A percentile compares a stretch with the other conserved stretches of the same genome.
Conservation (phyloP, 1,140 invertebrate genomes). For the Trachymyrmex septentrionalis region DNA sequence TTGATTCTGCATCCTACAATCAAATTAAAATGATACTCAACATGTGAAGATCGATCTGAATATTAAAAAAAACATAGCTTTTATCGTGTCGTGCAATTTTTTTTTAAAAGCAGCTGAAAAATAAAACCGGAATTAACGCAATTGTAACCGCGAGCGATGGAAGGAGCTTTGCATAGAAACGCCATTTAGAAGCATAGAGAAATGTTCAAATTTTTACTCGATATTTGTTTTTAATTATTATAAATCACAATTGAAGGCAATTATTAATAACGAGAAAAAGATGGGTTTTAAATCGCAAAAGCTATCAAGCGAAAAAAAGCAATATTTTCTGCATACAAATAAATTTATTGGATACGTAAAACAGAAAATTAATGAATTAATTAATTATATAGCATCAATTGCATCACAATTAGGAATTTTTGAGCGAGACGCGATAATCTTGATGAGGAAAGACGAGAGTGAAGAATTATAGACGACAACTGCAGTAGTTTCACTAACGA, state of each 20-base stretch:
- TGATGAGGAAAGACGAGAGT: not conserved
- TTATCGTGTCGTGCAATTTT: not conserved
- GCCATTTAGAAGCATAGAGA: too few species aligned
- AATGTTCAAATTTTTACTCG: too few species aligned
- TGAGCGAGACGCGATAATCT: conserved; percentile 25
- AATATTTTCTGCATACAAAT: not conserved
- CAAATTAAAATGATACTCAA: conserved; percentile 5
- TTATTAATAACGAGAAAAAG: too few species aligned
- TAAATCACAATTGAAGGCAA: too few species aligned
- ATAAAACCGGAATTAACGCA: not conserved
- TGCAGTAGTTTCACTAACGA: not conserved
- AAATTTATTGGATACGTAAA: conserved; percentile 2
- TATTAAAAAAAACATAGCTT: conserved; percentile 14
- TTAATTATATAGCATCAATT: not conserved
- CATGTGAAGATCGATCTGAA: not conserved
- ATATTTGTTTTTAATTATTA: too few species aligned
- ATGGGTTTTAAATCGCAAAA: not conserved
- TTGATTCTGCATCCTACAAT: conserved; percentile 1
- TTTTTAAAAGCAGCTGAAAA: not conserved
- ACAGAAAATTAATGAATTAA: not conserved
- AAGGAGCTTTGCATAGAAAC: too few species aligned
- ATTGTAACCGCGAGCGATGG: not conserved
- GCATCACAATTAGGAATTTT: conserved; percentile 7
- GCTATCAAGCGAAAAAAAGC: not conserved
- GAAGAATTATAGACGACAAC: conserved; percentile 32